Evolutionary conservation across 2,888 invertebrate genomes (phyloP), one percentile per base, ranked within the genome.

Genomic region (Nomada hirtipes): DNA sequence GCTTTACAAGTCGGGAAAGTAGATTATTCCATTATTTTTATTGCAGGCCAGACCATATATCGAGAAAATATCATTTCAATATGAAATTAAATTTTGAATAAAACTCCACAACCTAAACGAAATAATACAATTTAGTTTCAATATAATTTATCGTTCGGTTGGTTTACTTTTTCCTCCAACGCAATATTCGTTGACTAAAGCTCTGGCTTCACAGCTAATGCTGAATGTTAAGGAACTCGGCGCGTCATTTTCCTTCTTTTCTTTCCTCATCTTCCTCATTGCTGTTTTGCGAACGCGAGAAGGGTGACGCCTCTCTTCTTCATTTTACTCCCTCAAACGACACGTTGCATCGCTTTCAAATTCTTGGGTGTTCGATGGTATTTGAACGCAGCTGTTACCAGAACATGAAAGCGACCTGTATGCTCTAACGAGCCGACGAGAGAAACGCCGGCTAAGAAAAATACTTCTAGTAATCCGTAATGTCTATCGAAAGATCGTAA

Each of bases 311-410:
- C 42, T 42, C 59, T 52, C 55, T 59, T 73, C 65, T 52, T 70
- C 75, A 71, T 82, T 83, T 79, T 83, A 78, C 71, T 73, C 73
- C 73, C 76, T 63, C 55, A 57, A 82, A 74, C 61, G 84, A 76
- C 85, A 85, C 84, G 84, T 89, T 89, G 91, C 92, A 92, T 92
- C 91, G 90, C 91, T 91, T 91, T 91, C 89, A 89, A 91, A 91
- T 91, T 90, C 90, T 90, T 91, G 82, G 88, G 84, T 85, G 85
- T 83, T 84, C 84, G 75, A 57, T 80, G 85, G 89, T 87, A 90
- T 91, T 92, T 89, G 87, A 82, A 86, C 87, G 88, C 91, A 91
- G 90, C 90, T 91, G 91, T 90, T 91, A 83, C 91, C 77, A 53
- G 67, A 36, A 77, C 55, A 70, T 10, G 73, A 64, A 63, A 70